Base-by-base conservation (phyloP, 2,888 invertebrate genomes). In the Tinea trinotella region DNA sequence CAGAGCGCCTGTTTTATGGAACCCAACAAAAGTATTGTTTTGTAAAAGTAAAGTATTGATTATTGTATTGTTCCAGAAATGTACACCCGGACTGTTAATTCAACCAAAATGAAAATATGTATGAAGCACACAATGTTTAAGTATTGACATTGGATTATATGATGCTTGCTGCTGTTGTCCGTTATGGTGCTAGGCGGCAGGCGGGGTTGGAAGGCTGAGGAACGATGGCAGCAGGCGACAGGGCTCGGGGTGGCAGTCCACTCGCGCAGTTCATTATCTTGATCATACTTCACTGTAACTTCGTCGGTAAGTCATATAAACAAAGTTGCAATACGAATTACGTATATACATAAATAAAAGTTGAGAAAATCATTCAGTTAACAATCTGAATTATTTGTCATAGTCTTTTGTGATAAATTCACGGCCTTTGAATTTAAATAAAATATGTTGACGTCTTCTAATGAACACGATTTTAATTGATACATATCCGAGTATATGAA, bases 251-350 rank as follows among this genome's bases (percentile, higher is more conserved):
- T 55, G 73, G 82, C 53, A 71, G 73, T 59, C 75, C 83, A 62
- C 82, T 84, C 64, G 81, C 84, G 62, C 82, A 81, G 58, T 69
- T 85, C 52, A 67, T 85, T 4, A 63, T 84, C 12, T 63, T 84
- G 48, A 83, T 83, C 52, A 70, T 85, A 15, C 62, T 85, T 60
- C 82, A 85, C 59, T 82, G 81, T 54, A 85, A 85, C 70, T 85
- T 85, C 69, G 74, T 82, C 65, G 85, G 85, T 85, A 67, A 74
- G 77, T 65, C 20, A 15, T 46, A 52, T 35, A 24, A 22, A 22
- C 22, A 30, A 30, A 10, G 7, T 30, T 2, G n/a, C 4, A 4
- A 7, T 7, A 30, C n/a, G n/a, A n/a, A n/a, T n/a, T n/a, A n/a
- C n/a, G n/a, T n/a, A n/a, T n/a, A n/a, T n/a, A n/a, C n/a, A n/a